Evolutionary conservation across 2,113 vertebrate genomes (phyloP).

Genomic region (Stegostoma tigrinum): DNA sequence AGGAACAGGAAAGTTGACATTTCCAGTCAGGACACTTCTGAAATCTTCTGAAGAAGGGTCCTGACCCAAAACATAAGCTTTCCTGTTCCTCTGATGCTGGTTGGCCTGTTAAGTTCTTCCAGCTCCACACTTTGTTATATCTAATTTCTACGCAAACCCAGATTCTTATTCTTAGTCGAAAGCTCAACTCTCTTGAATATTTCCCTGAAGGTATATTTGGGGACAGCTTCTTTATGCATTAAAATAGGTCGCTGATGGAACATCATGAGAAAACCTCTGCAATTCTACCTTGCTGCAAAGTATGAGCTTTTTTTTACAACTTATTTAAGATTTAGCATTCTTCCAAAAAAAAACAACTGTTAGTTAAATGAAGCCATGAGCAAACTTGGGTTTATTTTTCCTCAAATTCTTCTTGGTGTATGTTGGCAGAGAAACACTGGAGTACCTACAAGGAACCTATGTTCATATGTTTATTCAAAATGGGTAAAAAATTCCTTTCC

Average conservation of each 20-base stretch:
- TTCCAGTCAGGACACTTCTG: too few species aligned
- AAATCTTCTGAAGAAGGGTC: too few species aligned
- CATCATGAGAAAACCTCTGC: neutral
- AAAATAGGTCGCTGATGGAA: neutral
- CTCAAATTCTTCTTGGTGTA: neutral
- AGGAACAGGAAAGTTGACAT: too few species aligned
- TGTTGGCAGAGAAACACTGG: neutral
- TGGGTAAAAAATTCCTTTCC: neutral
- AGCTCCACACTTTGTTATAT: too few species aligned
- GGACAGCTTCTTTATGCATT: neutral
- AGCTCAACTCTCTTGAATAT: neutral
- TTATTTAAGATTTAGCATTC: neutral
- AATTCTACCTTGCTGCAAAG: neutral
- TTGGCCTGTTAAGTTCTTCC: too few species aligned
- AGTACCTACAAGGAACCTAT: neutral
- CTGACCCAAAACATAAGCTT: too few species aligned
- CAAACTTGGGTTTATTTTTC: neutral
- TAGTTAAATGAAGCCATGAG: neutral
- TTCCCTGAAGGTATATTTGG: neutral
- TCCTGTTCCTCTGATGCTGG: too few species aligned
- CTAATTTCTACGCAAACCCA: neutral
- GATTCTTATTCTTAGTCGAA: neutral
- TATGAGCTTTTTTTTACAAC: neutral
- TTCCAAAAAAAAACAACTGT: neutral
- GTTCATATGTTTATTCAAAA: conserved; percentile 22